phyloP scores from a whole-genome alignment of 2,797 vertebrate species.

The Varecia variegata region DNA sequence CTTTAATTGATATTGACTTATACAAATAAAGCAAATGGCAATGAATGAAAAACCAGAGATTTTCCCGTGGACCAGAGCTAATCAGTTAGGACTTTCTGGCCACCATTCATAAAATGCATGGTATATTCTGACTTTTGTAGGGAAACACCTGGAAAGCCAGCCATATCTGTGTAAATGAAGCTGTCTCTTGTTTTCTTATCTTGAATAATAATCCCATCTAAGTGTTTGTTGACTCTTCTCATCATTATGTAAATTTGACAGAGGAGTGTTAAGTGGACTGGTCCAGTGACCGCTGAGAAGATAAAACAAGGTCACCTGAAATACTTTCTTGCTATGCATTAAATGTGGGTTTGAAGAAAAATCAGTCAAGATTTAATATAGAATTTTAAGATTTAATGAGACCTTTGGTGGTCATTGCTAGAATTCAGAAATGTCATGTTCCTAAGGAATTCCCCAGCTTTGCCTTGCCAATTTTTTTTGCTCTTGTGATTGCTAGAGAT shows the following conservation, averaged over 20 bases:
- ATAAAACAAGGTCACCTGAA: background rate
- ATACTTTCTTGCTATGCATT: background rate
- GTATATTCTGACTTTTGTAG: constrained; percentile 22
- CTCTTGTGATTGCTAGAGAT: background rate
- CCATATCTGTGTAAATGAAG: constrained; percentile 9
- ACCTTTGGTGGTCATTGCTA: background rate
- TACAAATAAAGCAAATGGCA: constrained; percentile 71
- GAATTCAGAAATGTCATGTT: constrained; percentile 15
- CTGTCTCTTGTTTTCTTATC: background rate
- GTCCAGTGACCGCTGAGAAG: background rate
- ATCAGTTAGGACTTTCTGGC: constrained; percentile 63
- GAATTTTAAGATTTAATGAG: constrained; percentile 20
- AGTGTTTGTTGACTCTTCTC: background rate
- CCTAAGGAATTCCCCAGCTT: background rate
- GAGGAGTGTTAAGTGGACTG: background rate
- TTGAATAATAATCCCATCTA: background rate
- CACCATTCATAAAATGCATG: constrained; percentile 50
- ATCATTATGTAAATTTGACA: constrained; percentile 2
- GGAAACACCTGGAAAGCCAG: constrained; percentile 51
- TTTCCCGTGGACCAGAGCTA: constrained; percentile 74
- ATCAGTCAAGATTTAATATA: background rate
- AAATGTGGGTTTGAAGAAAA: background rate
- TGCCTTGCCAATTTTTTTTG: background rate
- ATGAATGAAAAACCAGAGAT: constrained; percentile 80
- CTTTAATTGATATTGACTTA: constrained; percentile 77